A percentile compares a stretch with the other conserved stretches of the same genome.
phyloP scores from a whole-genome alignment of 2,797 vertebrate genomes.

The Bradypodion pumilum region DNA sequence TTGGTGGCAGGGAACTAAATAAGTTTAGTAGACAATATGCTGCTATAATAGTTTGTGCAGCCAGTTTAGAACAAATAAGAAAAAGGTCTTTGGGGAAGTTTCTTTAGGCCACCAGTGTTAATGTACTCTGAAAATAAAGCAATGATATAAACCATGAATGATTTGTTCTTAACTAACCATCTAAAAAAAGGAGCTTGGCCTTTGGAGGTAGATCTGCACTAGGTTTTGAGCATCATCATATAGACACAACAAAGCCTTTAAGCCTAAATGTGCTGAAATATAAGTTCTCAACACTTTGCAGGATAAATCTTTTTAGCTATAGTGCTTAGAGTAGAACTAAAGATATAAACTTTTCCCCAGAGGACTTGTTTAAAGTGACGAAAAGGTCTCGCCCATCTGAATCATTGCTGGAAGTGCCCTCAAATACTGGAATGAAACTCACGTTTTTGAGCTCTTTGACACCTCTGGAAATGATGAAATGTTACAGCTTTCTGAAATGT shows the following conservation, averaged over 20 bases:
- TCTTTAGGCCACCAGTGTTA: not conserved
- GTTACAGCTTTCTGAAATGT: not conserved
- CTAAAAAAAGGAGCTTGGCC: not conserved
- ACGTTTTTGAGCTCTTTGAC: slow-evolving; percentile 1
- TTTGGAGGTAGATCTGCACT: not conserved
- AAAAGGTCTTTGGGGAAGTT: not conserved
- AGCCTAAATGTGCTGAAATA: not conserved
- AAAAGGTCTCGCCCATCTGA: slow-evolving; percentile 11
- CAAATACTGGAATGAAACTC: not conserved
- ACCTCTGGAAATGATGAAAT: slow-evolving; percentile 24
- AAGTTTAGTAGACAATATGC: not conserved
- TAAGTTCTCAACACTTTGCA: not conserved
- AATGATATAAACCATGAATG: not conserved
- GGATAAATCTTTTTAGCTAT: not conserved
- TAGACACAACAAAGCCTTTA: slow-evolving; percentile 1
- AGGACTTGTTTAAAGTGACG: not conserved
- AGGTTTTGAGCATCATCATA: not conserved
- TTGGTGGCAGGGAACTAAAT: not conserved
- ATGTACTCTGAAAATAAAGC: not conserved
- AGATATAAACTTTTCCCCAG: not conserved
- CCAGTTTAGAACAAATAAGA: not conserved
- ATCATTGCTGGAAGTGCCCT: slow-evolving; percentile 12
- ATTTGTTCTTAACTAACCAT: not conserved
- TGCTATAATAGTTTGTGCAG: not conserved
- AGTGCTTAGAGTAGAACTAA: not conserved